phyloP scores from a whole-genome alignment of 2,797 vertebrate genomes.

The Masticophis lateralis region DNA sequence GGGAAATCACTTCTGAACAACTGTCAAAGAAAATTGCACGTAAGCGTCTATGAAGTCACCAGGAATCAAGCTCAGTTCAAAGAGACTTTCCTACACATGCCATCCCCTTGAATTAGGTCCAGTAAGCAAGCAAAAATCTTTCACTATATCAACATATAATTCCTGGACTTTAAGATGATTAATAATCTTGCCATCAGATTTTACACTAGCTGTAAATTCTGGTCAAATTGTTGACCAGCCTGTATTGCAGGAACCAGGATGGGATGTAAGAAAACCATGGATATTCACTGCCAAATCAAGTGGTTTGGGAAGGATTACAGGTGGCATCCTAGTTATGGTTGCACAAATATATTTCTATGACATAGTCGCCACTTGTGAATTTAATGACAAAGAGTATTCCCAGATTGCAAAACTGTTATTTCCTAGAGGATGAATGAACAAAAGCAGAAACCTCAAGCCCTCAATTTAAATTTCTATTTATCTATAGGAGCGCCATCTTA shows the following conservation, averaged over 20 bases:
- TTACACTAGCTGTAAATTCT: background rate
- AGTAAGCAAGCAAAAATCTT: background rate
- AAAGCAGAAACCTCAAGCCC: background rate
- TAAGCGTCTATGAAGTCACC: background rate
- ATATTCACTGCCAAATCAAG: background rate
- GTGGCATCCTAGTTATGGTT: background rate
- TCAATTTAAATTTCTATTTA: background rate
- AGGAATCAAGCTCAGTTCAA: background rate
- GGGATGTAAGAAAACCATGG: background rate
- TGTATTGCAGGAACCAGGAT: background rate
- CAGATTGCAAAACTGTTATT: background rate
- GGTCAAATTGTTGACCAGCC: background rate
- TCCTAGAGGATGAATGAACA: background rate
- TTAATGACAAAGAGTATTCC: background rate
- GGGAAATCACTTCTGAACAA: background rate
- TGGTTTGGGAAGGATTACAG: background rate
- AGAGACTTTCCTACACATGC: background rate
- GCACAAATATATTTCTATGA: background rate
- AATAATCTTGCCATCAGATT: background rate
- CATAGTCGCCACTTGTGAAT: background rate
- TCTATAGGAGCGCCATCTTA: background rate
- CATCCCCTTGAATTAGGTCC: background rate
- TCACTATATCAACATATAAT: background rate
- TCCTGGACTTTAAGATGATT: background rate
- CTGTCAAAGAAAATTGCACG: background rate